Percentiles rank a stretch among this genome's conserved stretches.
phyloP scores from a whole-genome alignment of 2,888 invertebrate species.

The Tricholauxania praeusta region DNA sequence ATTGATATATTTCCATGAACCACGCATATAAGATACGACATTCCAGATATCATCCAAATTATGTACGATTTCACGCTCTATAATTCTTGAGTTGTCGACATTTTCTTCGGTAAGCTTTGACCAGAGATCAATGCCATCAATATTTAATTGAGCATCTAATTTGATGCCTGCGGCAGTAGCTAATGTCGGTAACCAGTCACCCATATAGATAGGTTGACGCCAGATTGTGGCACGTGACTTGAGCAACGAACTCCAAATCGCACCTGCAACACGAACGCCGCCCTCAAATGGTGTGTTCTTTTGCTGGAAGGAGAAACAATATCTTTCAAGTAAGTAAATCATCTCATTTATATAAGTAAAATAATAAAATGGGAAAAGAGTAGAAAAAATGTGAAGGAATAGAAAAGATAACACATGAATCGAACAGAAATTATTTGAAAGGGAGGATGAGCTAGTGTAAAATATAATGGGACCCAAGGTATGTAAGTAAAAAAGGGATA shows the following conservation, averaged over 20 bases:
- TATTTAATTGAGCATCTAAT: constrained; percentile 53
- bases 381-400: neutral
- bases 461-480: no score
- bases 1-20: constrained; percentile 61
- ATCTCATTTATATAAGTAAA: neutral
- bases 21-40: constrained; percentile 54
- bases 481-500: no score
- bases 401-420: no score
- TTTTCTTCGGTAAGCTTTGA: constrained; percentile 68
- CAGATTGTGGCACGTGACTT: constrained; percentile 70
- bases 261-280: constrained; percentile 80
- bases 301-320: constrained; percentile 66
- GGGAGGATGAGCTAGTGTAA: no score
- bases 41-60: constrained; percentile 77
- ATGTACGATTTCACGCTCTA: constrained; percentile 75
- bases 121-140: constrained; percentile 81
- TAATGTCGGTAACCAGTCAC: constrained; percentile 87
- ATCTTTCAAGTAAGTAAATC: neutral
- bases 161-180: constrained; percentile 59
- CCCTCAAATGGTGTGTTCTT: constrained; percentile 90
- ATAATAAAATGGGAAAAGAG: neutral
- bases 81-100: neutral
- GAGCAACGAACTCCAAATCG: constrained; percentile 80
- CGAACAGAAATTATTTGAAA: no score
- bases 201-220: constrained; percentile 79